These are phyloP conservation scores for Hydrochoerus hydrochaeris DNA, from an alignment of 2,113 vertebrate species.

Conservation along the genomic window DNA sequence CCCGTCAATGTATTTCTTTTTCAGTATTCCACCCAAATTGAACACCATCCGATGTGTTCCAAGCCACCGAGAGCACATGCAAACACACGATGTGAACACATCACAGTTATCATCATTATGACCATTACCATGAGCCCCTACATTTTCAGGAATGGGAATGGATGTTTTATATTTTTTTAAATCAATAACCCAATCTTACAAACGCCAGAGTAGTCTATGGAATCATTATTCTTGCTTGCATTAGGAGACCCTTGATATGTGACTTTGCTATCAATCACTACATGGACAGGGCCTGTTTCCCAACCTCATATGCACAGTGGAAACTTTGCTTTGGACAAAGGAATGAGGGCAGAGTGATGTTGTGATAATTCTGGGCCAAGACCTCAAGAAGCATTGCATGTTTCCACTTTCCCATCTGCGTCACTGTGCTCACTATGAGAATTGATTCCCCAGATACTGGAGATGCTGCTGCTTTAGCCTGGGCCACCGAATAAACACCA, in stretches of 20 bases:
- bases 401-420: not conserved
- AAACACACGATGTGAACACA: not conserved
- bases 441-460: not conserved
- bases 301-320: not conserved
- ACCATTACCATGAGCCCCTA: not conserved
- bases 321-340: not conserved
- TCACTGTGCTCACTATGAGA: not conserved
- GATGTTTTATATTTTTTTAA: not conserved
- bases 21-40: not conserved
- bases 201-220: not conserved
- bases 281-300: not conserved
- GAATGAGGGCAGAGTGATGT: not conserved
- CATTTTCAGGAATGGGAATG: not conserved
- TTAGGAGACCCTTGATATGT: not conserved
- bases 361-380: not conserved
- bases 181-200: not conserved
- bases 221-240: not conserved
- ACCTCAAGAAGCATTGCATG: not conserved
- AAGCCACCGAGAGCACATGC: not conserved
- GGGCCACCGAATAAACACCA: not conserved
- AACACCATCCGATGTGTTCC: not conserved
- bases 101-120: not conserved
- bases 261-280: not conserved
- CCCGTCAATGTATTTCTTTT: slow-evolving; percentile 22
- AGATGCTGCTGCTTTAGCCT: not conserved